These are phyloP conservation scores for Limnephilus marmoratus DNA, from an alignment of 2,888 invertebrate genomes.

Conservation along the genomic window DNA sequence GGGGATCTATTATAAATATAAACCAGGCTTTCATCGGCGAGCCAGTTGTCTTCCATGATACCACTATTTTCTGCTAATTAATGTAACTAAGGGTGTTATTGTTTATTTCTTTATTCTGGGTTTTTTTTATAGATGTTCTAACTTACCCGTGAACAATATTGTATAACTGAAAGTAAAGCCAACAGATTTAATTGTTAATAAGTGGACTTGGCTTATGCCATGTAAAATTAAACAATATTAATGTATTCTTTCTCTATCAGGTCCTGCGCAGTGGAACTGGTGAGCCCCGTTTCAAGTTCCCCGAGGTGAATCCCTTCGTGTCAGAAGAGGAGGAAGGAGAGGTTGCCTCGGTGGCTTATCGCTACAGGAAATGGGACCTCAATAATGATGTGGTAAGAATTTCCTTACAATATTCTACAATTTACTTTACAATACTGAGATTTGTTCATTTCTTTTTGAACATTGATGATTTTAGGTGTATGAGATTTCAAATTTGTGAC, in stretches of 20 bases:
- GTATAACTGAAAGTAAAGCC: too few species aligned
- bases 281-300: constrained; percentile 92
- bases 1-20: too few species aligned
- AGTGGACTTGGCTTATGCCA: background rate
- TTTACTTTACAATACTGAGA: background rate
- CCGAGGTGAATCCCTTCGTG: constrained; percentile 94
- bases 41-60: background rate
- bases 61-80: background rate
- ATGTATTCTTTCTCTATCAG: constrained; percentile 69
- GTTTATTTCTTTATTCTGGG: too few species aligned
- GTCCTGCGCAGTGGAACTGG: constrained; percentile 81
- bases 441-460: too few species aligned
- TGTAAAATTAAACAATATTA: background rate
- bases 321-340: constrained; percentile 95
- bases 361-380: constrained; percentile 97
- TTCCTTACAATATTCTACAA: background rate
- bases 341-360: constrained; percentile 96
- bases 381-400: constrained; percentile 90
- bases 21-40: background rate
- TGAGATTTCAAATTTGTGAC: too few species aligned
- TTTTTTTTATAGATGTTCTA: too few species aligned
- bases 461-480: too few species aligned
- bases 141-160: too few species aligned
- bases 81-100: too few species aligned
- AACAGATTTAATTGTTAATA: background rate